Evolutionary conservation across 1,140 invertebrate genomes (phyloP), one percentile per base, ranked within the genome.

Genomic region (Melitaea cinxia): DNA sequence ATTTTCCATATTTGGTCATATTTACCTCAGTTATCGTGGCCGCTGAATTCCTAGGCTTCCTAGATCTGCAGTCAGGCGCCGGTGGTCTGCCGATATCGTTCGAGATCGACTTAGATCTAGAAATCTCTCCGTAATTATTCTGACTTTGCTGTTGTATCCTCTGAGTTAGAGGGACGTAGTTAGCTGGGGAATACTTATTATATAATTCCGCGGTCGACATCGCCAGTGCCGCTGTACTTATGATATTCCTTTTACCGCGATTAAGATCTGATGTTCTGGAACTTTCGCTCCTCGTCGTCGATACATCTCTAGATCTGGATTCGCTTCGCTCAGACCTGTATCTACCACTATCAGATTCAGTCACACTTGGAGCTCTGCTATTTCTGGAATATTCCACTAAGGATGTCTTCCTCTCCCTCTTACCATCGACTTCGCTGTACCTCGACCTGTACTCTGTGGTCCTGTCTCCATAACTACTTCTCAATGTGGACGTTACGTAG

Each of bases 171-270:
- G 94, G 93, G 52, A 93, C 89, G 77, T 95, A 94, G 64, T 93
- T 92, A 4, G 92, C 82, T 6, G 93, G 93, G 0, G 93, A 94
- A 72, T 94, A 94, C 70, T 93, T 94, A 58, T 92, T 93, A 70
- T 93, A 92, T 2, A 94, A 73, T 47, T 94, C 94, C 1, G 93
- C 92, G 0, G 92, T 88, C 0, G 91, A 92, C 75, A 92, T 90
- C 6, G 77, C 75, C 37, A 88, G 57, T 30, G 87, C 79, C 4
- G 80, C 81, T 4, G 82, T 79, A 47, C 69, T 75, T 37, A 85
- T 55, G 0, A 81, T 70, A 50, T 72, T 78, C 12, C 86, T 60
- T 37, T 83, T 88, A 5, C 81, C 69, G 59, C 89, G 75, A 15
- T 77, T 75, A 39, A 19, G 76, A 52, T 50, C 87, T 65, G 80